Percentiles rank a stretch among this genome's conserved stretches.
Evolutionary conservation across 2,113 vertebrate genomes (phyloP).

Genomic region (Sphyrna mokarran): DNA sequence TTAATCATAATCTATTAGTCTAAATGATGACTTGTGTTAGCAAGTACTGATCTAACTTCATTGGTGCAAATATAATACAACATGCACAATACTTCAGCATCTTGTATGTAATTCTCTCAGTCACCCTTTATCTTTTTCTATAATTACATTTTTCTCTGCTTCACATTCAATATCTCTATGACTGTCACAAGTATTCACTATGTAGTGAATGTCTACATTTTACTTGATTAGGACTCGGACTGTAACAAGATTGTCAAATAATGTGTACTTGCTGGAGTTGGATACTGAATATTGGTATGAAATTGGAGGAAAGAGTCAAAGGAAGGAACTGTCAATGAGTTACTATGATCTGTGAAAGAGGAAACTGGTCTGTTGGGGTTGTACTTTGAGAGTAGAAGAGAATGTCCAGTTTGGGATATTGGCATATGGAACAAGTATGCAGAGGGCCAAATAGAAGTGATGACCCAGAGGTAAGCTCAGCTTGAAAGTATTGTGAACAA

Average conservation of each 20-base stretch:
- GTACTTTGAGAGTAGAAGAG: neutral
- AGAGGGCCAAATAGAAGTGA: neutral
- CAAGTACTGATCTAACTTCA: neutral
- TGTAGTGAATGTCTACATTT: neutral
- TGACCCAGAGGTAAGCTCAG: neutral
- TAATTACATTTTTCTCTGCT: neutral
- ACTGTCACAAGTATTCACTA: neutral
- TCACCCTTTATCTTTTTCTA: neutral
- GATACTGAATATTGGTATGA: neutral
- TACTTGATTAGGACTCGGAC: neutral
- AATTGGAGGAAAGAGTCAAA: neutral
- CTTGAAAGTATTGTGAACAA: neutral
- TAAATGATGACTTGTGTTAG: neutral
- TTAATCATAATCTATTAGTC: neutral
- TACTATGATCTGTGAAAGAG: neutral
- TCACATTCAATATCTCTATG: neutral
- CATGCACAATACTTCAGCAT: neutral
- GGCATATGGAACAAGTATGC: neutral
- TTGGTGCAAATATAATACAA: neutral
- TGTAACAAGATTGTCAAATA: neutral
- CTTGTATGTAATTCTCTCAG: neutral
- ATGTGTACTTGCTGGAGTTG: neutral
- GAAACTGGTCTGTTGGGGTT: neutral
- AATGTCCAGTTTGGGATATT: neutral
- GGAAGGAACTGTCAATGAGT: neutral